phyloP scores from a whole-genome alignment of 1,140 invertebrate genomes.

The Trachelipus rathkii region DNA sequence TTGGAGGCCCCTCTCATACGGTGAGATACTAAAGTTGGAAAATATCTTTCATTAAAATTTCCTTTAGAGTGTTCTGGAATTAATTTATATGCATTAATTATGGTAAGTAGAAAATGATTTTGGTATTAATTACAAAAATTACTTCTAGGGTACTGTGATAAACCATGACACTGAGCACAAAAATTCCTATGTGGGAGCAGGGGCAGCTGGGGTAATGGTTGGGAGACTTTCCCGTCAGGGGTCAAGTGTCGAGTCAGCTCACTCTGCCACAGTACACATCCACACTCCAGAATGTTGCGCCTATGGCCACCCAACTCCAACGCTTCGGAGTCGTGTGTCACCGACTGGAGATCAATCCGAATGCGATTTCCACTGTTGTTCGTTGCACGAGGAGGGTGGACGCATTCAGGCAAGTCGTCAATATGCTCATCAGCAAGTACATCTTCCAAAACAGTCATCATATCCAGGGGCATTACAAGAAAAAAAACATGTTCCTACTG shows the following conservation, averaged over 20 bases:
- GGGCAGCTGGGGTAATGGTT: constrained; percentile 31
- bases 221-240: constrained; percentile 45
- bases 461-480: constrained; percentile 18
- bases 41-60: too few species aligned
- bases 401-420: constrained; percentile 61
- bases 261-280: constrained; percentile 42
- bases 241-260: constrained; percentile 44
- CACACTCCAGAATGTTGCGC: constrained; percentile 45
- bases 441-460: constrained; percentile 22
- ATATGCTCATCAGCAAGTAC: constrained; percentile 31
- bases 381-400: constrained; percentile 83
- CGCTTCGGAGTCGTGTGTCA: constrained; percentile 44
- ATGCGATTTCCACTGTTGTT: constrained; percentile 92
- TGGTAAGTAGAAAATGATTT: too few species aligned
- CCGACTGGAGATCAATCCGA: constrained; percentile 59
- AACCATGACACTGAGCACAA: constrained; percentile 44
- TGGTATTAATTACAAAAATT: not conserved
- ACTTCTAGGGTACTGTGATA: constrained; percentile 42
- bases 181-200: constrained; percentile 38
- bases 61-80: too few species aligned
- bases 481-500: constrained; percentile 29
- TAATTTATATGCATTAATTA: too few species aligned
- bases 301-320: constrained; percentile 41
- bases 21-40: not conserved
- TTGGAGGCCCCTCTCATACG: not conserved